phyloP scores from a whole-genome alignment of 2,888 invertebrate genomes.

The Chrysolina oricalcia region DNA sequence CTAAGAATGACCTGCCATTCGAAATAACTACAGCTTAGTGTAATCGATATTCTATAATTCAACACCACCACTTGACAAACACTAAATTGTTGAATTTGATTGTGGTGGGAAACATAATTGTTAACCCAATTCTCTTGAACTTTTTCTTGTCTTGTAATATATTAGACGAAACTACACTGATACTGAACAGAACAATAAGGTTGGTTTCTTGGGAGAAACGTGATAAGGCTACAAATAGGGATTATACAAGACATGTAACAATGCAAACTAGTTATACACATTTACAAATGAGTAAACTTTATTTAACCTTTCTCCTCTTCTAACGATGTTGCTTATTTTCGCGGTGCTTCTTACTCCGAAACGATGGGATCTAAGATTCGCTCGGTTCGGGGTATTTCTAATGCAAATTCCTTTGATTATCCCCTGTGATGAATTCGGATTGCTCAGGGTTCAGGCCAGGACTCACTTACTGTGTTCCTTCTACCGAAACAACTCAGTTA shows the following conservation, averaged over 20 bases:
- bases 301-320: slow-evolving; percentile 65
- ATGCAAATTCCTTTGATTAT: slow-evolving; percentile 65
- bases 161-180: slow-evolving; percentile 53
- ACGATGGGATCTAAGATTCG: slow-evolving; percentile 56
- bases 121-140: slow-evolving; percentile 48
- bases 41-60: slow-evolving; percentile 1
- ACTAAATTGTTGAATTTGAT: slow-evolving; percentile 49
- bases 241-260: slow-evolving; percentile 61
- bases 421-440: slow-evolving; percentile 58
- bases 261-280: slow-evolving; percentile 63
- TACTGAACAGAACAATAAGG: slow-evolving; percentile 52
- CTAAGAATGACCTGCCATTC: too few relatives aligned
- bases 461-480: slow-evolving; percentile 25
- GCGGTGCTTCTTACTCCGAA: slow-evolving; percentile 55
- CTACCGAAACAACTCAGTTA: background rate
- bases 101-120: slow-evolving; percentile 41
- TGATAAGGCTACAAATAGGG: slow-evolving; percentile 57
- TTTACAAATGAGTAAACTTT: slow-evolving; percentile 69
- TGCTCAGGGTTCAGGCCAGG: slow-evolving; percentile 53
- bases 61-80: slow-evolving; percentile 35
- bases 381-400: slow-evolving; percentile 67
- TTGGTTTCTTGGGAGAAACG: slow-evolving; percentile 51
- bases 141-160: slow-evolving; percentile 52
- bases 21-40: too few relatives aligned
- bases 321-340: slow-evolving; percentile 64